Base-by-base conservation (phyloP, 2,797 vertebrate species). In the Pelodytes ibericus region DNA sequence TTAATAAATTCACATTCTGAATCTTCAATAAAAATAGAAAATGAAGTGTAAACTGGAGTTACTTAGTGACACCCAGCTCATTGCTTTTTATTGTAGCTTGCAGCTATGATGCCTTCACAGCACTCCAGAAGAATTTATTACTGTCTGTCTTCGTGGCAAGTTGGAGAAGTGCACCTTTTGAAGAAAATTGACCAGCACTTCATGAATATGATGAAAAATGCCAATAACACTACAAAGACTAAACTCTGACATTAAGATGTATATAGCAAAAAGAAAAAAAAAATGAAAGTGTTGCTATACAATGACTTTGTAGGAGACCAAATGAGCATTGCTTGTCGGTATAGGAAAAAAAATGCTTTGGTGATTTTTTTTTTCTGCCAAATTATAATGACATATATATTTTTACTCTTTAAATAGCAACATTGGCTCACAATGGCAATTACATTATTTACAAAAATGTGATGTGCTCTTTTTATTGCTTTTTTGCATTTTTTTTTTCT, bases 1-100 rank as follows among this genome's bases (percentile, higher is more conserved):
- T 95, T 95, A 95, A 95, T 94, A 94, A 94, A 94, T 94, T 94
- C 93, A 96, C 95, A 90, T 89, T 86, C 89, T 71, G 88, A 89
- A 93, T 91, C 92, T 92, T 91, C 91, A 92, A 92, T 93, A 92
- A 91, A 91, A 92, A 88, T 88, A 87, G 91, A 92, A 89, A 91
- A 92, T 90, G 89, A 90, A 90, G 89, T 91, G 92, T 93, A 94
- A 92, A 93, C 91, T 86, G 85, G 88, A 92, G 94, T 92, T 90
- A 91, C 90, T 87, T 91, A 90, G 91, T 91, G 91, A 93, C 92
- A 93, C 87, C 85, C 83, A 90, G 91, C 94, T 95, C 93, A 93
- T 91, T 91, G 89, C 90, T 92, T 92, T 92, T 91, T 93, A 93
- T 94, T 93, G 92, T 91, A 91, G 91, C 91, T 93, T 86, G 84